Base-by-base conservation (phyloP, 2,113 vertebrate species). In the Nyctereutes procyonoides region DNA sequence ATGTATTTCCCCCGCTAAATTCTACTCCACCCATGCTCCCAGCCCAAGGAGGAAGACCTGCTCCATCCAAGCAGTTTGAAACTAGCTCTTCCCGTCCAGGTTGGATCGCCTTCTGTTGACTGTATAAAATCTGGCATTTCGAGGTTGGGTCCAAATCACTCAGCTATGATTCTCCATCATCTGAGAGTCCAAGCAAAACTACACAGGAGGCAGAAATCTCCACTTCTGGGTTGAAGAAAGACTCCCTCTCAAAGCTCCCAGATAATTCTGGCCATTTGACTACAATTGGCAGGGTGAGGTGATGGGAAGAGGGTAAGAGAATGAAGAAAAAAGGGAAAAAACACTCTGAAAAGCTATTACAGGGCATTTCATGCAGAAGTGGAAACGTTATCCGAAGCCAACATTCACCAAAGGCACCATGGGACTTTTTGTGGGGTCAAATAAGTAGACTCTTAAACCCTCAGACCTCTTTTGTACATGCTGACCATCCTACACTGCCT, bases 381-480 rank as follows among this genome's bases (percentile, higher is more conserved):
- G 22, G 53, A 86, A 26, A 69, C 82, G 84, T 76, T 92, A 55
- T 60, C 74, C 28, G 74, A 82, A 89, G 32, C n/a, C 93, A 96
- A 60, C 12, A 76, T 76, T 95, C 89, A 38, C 62, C n/a, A 53
- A 38, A 83, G 19, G 6, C 67, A 38, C 63, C 10, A 8, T 60
- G 81, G 56, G n/a, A 90, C 9, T 8, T 81, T 92, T 51, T 48
- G 30, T 20, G 4, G 24, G 30, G 16, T 81, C 77, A 82, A 43
- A 38, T 65, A 88, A 88, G 24, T 79, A 43, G 38, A 74, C 14
- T 86, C 62, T 79, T 91, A 77, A 91, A 76, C 32, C 16, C 9
- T 62, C 43, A 95, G 76, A 88, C 15, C 67, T 86, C 24, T 63
- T 96, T 91, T 67, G 4, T 62, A 92, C 87, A 71, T 89, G 58